A percentile compares a stretch with the other conserved stretches of the same genome.
phyloP scores from a whole-genome alignment of 2,113 vertebrate genomes.

The Bufo bufo region DNA sequence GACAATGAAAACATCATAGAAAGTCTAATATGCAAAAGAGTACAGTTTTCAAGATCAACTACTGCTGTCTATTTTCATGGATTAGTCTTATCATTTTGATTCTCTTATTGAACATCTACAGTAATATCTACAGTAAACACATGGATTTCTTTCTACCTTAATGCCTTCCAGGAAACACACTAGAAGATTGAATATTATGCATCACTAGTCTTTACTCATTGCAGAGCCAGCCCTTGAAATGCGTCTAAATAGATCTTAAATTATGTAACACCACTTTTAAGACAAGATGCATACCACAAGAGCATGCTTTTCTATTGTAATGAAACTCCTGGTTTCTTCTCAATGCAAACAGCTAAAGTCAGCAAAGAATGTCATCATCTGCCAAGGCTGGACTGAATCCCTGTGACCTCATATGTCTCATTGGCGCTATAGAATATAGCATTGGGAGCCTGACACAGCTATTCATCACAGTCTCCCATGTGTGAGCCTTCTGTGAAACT shows the following conservation, averaged over 20 bases:
- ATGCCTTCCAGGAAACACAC: conserved; percentile 17
- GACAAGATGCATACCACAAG: conserved; percentile 9
- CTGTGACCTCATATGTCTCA: conserved; percentile 45
- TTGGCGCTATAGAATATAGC: conserved; percentile 33
- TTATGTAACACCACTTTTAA: conserved; percentile 54
- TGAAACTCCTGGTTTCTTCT: conserved; percentile 34
- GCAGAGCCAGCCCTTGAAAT: conserved; percentile 49
- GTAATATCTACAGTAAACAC: conserved; percentile 18
- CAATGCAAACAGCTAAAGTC: conserved; percentile 48
- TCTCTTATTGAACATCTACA: background rate
- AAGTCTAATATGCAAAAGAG: background rate
- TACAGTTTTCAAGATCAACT: background rate
- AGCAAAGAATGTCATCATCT: conserved; percentile 35
- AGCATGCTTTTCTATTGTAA: conserved; percentile 17
- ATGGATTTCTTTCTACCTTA: conserved; percentile 21
- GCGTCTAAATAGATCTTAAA: conserved; percentile 47
- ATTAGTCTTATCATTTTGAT: background rate
- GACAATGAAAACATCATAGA: background rate
- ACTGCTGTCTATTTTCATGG: background rate
- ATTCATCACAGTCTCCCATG: conserved; percentile 45
- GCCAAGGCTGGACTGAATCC: conserved; percentile 36
- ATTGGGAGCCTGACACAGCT: conserved; percentile 32
- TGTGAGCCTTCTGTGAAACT: conserved; percentile 28
- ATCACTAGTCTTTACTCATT: conserved; percentile 32
- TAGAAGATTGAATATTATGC: conserved; percentile 45